Base-by-base conservation (phyloP, 2,113 vertebrate species). In the Ginglymostoma cirratum region DNA sequence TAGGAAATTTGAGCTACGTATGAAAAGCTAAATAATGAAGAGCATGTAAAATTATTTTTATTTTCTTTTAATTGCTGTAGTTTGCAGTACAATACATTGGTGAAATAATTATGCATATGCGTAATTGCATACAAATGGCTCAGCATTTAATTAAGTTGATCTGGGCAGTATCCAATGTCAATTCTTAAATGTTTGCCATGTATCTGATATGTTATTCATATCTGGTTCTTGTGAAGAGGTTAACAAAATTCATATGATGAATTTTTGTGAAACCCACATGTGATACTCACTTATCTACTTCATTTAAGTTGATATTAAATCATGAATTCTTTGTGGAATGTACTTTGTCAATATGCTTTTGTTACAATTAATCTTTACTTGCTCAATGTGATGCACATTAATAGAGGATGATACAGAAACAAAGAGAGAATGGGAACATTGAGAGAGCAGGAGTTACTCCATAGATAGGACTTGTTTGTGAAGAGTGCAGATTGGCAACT, bases 121-220 rank as follows among this genome's bases (percentile, higher is more conserved):
- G 30, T 38, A 66, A 34, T n/a, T 93, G 89, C 34, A 38, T n/a
- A 42, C n/a, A 66, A 38, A 67, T 93, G 61, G 30, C 38, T 42
- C 80, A 83, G 42, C 80, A 83, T 21, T 45, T 42, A 83, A 83
- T 2, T 66, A 38, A 8, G 30, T 38, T 93, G 61, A 93, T 38
- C 21, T 93, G 61, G 55, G 61, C 52, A 92, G 87, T 61, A 65
- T 61, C 34, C 87, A n/a, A 89, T 34, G 89, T 93, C 89, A 93
- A 93, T 23, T 23, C 61, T 42, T 42, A 38, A 83, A 38, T 42
- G n/a, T 38, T 83, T 93, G 89, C 89, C 89, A 23, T 21, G 5
- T 93, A 65, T 5, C 66, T 93, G 6, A 93, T 38, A 90, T 90
- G 87, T 52, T 34, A 61, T 34, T 34, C 87, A 90, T 52, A 90